Evolutionary conservation across 1,140 invertebrate species (phyloP).

Genomic region (Bombus pyrosoma): DNA sequence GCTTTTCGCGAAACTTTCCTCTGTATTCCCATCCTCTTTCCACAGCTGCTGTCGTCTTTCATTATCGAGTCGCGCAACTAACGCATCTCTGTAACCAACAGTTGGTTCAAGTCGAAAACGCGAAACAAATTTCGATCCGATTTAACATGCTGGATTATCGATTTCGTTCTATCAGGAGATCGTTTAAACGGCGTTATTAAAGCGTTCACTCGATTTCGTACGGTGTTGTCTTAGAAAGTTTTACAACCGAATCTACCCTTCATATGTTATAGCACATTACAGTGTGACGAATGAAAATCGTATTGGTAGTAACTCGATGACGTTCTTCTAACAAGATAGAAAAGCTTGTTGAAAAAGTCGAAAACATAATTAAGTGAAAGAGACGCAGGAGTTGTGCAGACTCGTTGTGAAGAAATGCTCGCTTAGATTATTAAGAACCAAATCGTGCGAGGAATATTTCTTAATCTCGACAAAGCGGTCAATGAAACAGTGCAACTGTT

Average conservation of each 20-base stretch:
- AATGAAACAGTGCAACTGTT: no score
- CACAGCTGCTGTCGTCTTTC: neutral
- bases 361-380: neutral
- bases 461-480: no score
- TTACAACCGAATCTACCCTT: no score
- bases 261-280: no score
- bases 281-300: neutral
- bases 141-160: neutral
- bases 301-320: neutral
- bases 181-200: no score
- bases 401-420: neutral
- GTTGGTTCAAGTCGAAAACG: constrained; percentile 21
- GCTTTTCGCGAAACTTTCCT: constrained; percentile 24
- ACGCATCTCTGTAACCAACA: neutral
- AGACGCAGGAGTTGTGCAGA: neutral
- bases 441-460: neutral
- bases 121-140: neutral
- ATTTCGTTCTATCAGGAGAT: neutral
- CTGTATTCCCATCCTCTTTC: neutral
- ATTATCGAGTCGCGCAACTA: constrained; percentile 35
- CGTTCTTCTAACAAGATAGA: neutral
- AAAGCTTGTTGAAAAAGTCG: neutral
- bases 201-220: no score
- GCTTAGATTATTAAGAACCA: neutral
- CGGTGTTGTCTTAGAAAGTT: no score